Conservation (phyloP, 2,888 invertebrate species). For the Prosapia bicincta region DNA sequence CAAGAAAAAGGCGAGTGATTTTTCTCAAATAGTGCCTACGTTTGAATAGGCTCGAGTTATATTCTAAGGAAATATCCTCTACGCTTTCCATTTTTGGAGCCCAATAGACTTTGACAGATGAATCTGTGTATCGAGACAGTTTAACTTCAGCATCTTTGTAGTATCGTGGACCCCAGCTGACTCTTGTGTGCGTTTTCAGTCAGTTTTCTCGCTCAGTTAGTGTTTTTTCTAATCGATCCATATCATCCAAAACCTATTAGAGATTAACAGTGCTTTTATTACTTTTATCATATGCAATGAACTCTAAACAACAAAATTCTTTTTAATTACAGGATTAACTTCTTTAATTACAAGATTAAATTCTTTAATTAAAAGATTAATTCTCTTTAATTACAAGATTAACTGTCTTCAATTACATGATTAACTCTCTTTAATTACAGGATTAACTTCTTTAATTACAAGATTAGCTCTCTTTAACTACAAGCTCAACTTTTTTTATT, state of each 20-base stretch:
- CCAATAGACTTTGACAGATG: slow-evolving; percentile 9
- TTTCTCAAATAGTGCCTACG: slow-evolving; percentile 10
- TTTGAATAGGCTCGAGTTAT: slow-evolving; percentile 6
- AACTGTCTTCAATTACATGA: no score
- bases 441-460: no score
- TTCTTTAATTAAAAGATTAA: no score
- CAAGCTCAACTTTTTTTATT: no score
- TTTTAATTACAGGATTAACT: no score
- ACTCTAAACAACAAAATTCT: no score
- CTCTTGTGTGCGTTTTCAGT: slow-evolving; percentile 12
- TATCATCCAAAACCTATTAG: not conserved
- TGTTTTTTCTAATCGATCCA: not conserved
- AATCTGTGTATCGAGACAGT: not conserved
- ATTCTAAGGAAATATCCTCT: slow-evolving; percentile 15
- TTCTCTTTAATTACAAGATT: no score
- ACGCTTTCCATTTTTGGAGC: slow-evolving; percentile 8
- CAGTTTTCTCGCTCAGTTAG: slow-evolving; percentile 6
- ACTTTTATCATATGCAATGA: no score
- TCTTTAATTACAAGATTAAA: no score
- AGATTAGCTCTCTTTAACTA: no score
- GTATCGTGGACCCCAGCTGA: slow-evolving; percentile 15
- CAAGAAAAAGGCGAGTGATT: slow-evolving; percentile 17
- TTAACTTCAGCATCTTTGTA: not conserved
- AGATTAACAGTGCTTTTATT: no score
- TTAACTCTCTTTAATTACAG: no score